Evolutionary conservation across 2,113 vertebrate genomes (phyloP).

Genomic region (Saccopteryx bilineata): DNA sequence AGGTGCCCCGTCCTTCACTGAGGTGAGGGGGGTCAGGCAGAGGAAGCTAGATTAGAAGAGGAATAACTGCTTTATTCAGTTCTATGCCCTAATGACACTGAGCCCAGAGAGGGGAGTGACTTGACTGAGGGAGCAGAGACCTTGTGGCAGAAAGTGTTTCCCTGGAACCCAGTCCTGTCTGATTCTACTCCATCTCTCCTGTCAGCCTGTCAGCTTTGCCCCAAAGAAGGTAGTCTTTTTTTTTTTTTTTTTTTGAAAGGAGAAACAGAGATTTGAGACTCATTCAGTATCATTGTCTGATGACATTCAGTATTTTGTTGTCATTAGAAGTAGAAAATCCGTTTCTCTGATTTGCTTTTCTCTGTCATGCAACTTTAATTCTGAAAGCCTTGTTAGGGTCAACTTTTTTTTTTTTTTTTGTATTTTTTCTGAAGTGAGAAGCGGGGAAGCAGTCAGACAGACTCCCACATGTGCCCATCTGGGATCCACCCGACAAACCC

Average conservation of each 20-base stretch:
- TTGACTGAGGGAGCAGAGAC: background rate
- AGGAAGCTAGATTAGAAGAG: background rate
- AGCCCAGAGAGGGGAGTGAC: background rate
- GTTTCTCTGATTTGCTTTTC: conserved; percentile 61
- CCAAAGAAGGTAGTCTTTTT: background rate
- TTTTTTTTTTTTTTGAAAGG: background rate
- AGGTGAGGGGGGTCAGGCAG: rapidly evolving
- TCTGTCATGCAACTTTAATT: conserved; percentile 52
- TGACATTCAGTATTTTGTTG: conserved; percentile 25
- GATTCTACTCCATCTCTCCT: background rate
- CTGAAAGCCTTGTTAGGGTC: conserved; percentile 28
- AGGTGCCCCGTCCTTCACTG: background rate
- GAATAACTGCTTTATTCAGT: background rate
- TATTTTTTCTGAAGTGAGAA: too few species aligned
- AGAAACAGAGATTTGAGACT: conserved; percentile 15
- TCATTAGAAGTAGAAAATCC: conserved; percentile 64
- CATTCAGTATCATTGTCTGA: background rate
- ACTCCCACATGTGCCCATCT: too few species aligned
- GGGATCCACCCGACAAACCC: too few species aligned
- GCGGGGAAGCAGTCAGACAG: too few species aligned
- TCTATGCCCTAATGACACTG: background rate
- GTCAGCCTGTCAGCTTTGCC: conserved; percentile 43
- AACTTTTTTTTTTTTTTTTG: background rate
- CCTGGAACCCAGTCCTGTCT: background rate
- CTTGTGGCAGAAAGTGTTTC: background rate